These are phyloP conservation scores for Hemicentrotus pulcherrimus DNA, from an alignment of 35 echinoderm and acorn worm species.

Conservation along the genomic window DNA sequence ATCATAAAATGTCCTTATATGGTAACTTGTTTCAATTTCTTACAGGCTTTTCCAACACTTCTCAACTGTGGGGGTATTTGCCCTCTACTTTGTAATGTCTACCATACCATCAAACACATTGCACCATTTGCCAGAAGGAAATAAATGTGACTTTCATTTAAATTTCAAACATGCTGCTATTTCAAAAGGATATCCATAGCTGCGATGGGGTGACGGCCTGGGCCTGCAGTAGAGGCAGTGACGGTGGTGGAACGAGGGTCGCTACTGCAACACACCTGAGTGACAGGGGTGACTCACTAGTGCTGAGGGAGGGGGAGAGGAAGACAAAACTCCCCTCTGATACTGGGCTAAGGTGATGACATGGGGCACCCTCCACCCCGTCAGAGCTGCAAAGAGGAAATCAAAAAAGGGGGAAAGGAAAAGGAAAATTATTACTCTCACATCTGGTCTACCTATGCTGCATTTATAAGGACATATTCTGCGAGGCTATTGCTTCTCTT, in stretches of 20 bases:
- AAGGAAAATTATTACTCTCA: not conserved
- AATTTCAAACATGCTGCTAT: not conserved
- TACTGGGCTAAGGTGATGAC: constrained; percentile 7
- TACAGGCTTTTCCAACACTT: not conserved
- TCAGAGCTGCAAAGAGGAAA: constrained; percentile 11
- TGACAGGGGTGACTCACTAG: not conserved
- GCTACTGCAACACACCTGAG: not conserved
- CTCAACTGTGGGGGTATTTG: not conserved
- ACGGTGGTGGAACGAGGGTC: not conserved
- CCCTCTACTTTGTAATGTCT: too few species aligned
- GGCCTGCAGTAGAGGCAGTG: not conserved
- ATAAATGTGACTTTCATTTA: not conserved
- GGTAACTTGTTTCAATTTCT: not conserved
- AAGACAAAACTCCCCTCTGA: constrained; percentile 36
- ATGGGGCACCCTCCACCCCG: not conserved
- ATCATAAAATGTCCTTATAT: not conserved
- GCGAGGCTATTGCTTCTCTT: not conserved
- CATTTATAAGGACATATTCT: not conserved
- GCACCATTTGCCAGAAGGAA: not conserved
- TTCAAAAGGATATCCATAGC: constrained; percentile 21
- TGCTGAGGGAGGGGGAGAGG: constrained; percentile 18
- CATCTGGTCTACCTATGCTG: not conserved
- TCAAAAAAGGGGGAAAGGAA: not conserved
- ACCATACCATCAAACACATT: not conserved
- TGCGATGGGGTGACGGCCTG: not conserved